Base-by-base conservation (phyloP, 2,888 invertebrate genomes). In the Euclidia mi region DNA sequence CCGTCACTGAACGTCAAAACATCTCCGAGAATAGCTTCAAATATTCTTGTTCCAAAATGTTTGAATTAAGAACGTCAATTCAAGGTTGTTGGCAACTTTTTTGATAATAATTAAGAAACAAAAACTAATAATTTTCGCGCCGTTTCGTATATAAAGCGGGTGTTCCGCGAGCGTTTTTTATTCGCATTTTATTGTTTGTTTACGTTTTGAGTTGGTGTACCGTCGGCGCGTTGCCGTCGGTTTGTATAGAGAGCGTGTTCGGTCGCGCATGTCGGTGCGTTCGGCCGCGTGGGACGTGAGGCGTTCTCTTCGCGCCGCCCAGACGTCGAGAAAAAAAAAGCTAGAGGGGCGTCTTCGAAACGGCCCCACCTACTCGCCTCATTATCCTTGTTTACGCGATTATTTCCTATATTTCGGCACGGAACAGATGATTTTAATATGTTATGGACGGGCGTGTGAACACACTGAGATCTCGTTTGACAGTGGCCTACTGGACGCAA, bases 351-450 rank as follows among this genome's bases (percentile, higher is more conserved):
- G 92, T 92, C 85, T 84, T 87, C 85, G 66, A 62, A 61, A 74
- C 80, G 85, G 87, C 92, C 88, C 92, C 94, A 92, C 93, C 94
- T 92, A 92, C 94, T 92, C 79, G 81, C 84, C 76, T 91, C 86
- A 92, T 92, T 92, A 92, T 91, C 89, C 91, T 92, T 88, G 86
- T 91, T 90, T 91, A 90, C 91, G 88, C 90, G 90, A 91, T 90
- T 87, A 89, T 87, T 85, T 85, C 82, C 84, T 82, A 89, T 89
- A 91, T 90, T 92, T 91, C 87, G 90, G 85, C 90, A 87, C 87
- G 81, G 78, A 84, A 84, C 82, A 65, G 70, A 75, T 84, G 81
- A 82, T 78, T 79, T 79, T 85, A 85, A 87, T 84, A 78, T 77
- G 78, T 77, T 79, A 84, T 82, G 71, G 68, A 68, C 80, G 76